These are phyloP conservation scores for Macrochelys suwanniensis DNA, from an alignment of 2,797 vertebrate genomes.

Conservation along the genomic window DNA sequence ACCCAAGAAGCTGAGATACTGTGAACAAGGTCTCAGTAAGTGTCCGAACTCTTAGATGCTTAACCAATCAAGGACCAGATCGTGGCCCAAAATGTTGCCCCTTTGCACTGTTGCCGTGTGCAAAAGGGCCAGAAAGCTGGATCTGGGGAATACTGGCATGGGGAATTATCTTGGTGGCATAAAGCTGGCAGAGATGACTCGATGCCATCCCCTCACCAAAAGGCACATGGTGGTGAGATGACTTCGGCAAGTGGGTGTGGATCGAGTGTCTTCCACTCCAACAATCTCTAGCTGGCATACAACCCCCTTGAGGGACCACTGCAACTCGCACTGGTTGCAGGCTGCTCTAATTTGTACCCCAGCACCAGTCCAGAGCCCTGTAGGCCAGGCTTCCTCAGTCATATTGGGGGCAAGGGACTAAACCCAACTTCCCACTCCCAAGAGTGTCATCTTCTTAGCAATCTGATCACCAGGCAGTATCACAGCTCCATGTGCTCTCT, in stretches of 20 bases:
- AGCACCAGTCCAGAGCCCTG: not conserved
- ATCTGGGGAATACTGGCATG: not conserved
- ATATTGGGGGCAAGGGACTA: not conserved
- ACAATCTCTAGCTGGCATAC: not conserved
- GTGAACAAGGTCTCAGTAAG: not conserved
- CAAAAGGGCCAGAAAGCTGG: not conserved
- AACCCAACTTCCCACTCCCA: not conserved
- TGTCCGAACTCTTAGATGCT: not conserved
- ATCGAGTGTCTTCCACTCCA: not conserved
- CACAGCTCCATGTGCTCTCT: not conserved
- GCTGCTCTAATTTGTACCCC: not conserved
- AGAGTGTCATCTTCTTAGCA: not conserved
- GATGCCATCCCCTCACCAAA: not conserved
- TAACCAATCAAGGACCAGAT: not conserved
- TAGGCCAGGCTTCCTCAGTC: not conserved
- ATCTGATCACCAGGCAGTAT: not conserved
- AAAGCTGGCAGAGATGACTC: fast-evolving
- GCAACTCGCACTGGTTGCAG: not conserved
- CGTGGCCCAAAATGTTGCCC: not conserved
- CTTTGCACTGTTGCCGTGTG: not conserved
- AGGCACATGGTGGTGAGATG: not conserved
- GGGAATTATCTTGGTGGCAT: not conserved
- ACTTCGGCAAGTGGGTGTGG: not conserved
- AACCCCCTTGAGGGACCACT: not conserved
- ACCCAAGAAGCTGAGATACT: not conserved